Evolutionary conservation across 2,113 vertebrate genomes (phyloP).

Genomic region (Rhipidura dahli): DNA sequence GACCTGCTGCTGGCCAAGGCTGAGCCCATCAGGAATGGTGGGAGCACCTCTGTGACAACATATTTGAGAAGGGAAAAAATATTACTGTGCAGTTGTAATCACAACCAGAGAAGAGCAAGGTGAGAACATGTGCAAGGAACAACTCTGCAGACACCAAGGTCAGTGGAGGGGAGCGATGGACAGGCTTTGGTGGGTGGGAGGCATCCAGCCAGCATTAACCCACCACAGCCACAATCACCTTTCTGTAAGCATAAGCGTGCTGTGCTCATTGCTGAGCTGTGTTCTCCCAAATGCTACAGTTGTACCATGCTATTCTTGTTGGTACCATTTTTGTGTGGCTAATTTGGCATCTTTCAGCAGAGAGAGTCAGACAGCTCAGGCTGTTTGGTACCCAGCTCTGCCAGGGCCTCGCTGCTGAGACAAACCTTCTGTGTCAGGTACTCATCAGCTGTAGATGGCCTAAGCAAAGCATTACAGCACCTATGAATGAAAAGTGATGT

Average conservation of each 20-base stretch:
- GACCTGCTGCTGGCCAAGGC: not conserved
- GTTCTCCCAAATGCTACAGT: not conserved
- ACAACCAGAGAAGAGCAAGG: not conserved
- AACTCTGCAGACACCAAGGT: not conserved
- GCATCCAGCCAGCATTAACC: not conserved
- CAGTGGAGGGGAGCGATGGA: not conserved
- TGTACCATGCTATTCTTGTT: not conserved
- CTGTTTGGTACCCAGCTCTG: not conserved
- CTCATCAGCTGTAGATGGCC: not conserved
- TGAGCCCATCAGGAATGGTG: not conserved
- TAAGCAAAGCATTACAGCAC: not conserved
- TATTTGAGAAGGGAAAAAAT: not conserved
- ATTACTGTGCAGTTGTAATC: not conserved
- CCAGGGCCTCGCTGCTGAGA: not conserved
- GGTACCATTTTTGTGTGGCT: not conserved
- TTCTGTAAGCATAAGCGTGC: fast-evolving
- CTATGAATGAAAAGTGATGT: not conserved
- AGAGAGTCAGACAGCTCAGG: not conserved
- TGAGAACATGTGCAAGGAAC: not conserved
- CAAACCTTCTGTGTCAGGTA: not conserved
- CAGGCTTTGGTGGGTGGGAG: not conserved
- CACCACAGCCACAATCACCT: not conserved
- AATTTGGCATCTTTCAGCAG: not conserved
- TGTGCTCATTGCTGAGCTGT: not conserved
- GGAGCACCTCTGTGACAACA: not conserved